phyloP scores from a whole-genome alignment of 2,113 vertebrate species.

The Oxyruncus cristatus region DNA sequence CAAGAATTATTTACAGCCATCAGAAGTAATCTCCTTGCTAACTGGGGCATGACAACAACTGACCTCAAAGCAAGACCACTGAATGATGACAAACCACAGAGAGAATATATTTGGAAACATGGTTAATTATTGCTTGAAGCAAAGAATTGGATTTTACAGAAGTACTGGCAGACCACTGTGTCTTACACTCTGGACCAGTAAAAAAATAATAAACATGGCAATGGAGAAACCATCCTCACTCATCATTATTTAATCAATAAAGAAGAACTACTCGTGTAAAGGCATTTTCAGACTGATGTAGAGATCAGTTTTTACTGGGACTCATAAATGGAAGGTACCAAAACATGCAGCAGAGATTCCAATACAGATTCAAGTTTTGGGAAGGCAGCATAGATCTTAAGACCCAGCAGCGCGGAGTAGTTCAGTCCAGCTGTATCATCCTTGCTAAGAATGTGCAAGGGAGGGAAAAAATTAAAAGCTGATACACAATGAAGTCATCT shows the following conservation, averaged over 20 bases:
- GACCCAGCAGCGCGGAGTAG: neutral
- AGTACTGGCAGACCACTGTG: neutral
- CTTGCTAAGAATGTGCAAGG: neutral
- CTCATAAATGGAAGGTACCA: neutral
- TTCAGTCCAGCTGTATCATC: neutral
- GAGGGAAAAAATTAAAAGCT: neutral
- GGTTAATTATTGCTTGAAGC: slow-evolving; percentile 35
- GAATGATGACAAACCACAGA: neutral
- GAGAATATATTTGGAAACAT: neutral
- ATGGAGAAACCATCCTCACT: neutral
- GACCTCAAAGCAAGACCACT: slow-evolving; percentile 29
- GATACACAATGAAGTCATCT: neutral
- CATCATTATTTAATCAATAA: neutral
- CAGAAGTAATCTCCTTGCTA: slow-evolving; percentile 32
- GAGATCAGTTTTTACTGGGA: neutral
- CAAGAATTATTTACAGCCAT: slow-evolving; percentile 25
- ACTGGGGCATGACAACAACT: slow-evolving; percentile 28
- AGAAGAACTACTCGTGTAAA: neutral
- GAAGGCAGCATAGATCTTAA: neutral
- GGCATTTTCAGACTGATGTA: neutral
- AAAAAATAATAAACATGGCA: neutral
- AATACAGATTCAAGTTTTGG: neutral
- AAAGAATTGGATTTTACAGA: neutral
- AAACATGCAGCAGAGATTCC: neutral
- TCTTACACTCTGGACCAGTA: neutral